Evolutionary conservation across 2,113 vertebrate species (phyloP).

Genomic region (Scomber scombrus): DNA sequence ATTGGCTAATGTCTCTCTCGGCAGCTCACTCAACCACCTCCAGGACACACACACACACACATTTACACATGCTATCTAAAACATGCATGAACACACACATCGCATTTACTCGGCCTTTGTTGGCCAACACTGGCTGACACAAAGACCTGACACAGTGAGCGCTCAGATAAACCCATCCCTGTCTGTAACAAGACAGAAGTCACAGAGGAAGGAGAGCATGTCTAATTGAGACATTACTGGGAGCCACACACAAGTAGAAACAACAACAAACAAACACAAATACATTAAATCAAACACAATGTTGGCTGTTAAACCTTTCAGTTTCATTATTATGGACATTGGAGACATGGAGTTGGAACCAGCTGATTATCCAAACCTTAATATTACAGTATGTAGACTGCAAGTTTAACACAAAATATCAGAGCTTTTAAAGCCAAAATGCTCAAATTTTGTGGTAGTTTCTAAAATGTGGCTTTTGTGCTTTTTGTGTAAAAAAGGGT

Average conservation of each 20-base stretch:
- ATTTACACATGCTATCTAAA: conserved; percentile 39
- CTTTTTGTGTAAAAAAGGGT: too few species aligned
- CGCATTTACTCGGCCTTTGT: conserved; percentile 60
- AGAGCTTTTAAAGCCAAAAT: too few species aligned
- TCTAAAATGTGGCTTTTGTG: too few species aligned
- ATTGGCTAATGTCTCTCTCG: conserved; percentile 68
- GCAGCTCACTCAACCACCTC: conserved; percentile 51
- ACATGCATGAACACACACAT: conserved; percentile 45
- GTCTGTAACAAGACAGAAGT: conserved; percentile 32
- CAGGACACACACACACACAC: conserved; percentile 57
- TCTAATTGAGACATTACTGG: conserved; percentile 57
- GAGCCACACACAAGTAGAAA: conserved; percentile 10
- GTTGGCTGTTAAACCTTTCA: background rate
- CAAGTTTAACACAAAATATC: too few species aligned
- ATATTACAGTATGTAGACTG: too few species aligned
- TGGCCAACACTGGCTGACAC: conserved; percentile 58
- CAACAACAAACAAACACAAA: conserved; percentile 36
- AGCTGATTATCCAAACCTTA: too few species aligned
- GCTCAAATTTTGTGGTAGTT: too few species aligned
- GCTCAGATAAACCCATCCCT: conserved; percentile 50
- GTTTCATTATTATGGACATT: background rate
- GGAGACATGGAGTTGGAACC: background rate
- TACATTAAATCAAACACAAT: conserved; percentile 24
- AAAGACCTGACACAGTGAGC: conserved; percentile 58
- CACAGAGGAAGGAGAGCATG: conserved; percentile 40